These are phyloP conservation scores for Tipula confusa DNA, from an alignment of 2,888 invertebrate genomes.

Conservation along the genomic window DNA sequence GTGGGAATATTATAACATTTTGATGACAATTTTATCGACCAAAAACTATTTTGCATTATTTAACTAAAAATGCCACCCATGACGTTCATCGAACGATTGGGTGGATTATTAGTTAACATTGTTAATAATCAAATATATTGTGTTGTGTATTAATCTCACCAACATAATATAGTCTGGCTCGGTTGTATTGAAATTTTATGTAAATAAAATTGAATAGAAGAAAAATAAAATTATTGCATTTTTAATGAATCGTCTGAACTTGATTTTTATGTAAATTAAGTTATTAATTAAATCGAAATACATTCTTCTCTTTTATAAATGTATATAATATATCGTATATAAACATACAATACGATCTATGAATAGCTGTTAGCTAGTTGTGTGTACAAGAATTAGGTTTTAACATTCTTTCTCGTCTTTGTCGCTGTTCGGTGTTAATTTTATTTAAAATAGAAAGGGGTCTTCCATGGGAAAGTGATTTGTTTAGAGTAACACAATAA, in stretches of 20 bases:
- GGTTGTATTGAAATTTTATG: background rate
- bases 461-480: background rate
- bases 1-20: slow-evolving; percentile 3
- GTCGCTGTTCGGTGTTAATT: background rate
- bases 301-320: background rate
- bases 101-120: background rate
- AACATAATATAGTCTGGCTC: background rate
- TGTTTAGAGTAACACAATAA: too few species aligned
- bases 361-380: too few species aligned
- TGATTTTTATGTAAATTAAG: slow-evolving; percentile 25
- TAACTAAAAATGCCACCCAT: background rate
- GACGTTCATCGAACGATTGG: background rate
- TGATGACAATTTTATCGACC: background rate
- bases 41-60: background rate
- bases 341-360: too few species aligned
- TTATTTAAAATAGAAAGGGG: background rate
- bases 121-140: background rate
- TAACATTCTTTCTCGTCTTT: background rate
- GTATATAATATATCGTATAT: background rate
- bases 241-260: slow-evolving; percentile 12
- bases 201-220: background rate
- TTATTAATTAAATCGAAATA: slow-evolving; percentile 3
- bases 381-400: background rate
- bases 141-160: background rate
- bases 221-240: background rate